Evolutionary conservation across 1,140 invertebrate genomes (phyloP).

Genomic region (Conus betulinus): DNA sequence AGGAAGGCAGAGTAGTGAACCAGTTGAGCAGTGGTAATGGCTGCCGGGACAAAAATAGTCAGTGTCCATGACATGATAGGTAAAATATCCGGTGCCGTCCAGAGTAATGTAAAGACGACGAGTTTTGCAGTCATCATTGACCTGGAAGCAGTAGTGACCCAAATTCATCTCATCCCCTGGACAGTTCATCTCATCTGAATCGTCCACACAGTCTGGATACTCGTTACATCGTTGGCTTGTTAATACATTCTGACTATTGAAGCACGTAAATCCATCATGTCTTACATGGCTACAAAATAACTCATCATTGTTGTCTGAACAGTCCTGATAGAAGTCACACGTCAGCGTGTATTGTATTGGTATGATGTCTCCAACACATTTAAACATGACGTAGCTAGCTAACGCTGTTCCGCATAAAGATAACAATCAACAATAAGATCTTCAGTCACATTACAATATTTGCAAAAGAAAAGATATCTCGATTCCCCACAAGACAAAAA

Average conservation of each 20-base stretch:
- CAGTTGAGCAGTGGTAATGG: not conserved
- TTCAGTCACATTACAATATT: no score
- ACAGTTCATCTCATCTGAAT: no score
- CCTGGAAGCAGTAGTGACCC: no score
- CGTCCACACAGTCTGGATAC: no score
- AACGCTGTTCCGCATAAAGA: no score
- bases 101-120: not conserved
- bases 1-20: not conserved
- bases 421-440: no score
- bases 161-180: not conserved
- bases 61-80: not conserved
- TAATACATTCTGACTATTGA: not conserved
- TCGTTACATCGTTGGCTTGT: no score
- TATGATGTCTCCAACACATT: not conserved
- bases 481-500: no score
- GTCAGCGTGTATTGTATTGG: not conserved
- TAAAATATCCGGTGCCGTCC: not conserved
- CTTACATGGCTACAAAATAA: not conserved
- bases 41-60: not conserved
- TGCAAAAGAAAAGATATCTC: no score
- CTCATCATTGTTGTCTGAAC: not conserved
- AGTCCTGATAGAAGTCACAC: conserved; percentile 10
- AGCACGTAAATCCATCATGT: not conserved
- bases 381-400: not conserved
- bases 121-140: no score